phyloP scores from a whole-genome alignment of 2,888 invertebrate genomes.

The Hemaris fuciformis region DNA sequence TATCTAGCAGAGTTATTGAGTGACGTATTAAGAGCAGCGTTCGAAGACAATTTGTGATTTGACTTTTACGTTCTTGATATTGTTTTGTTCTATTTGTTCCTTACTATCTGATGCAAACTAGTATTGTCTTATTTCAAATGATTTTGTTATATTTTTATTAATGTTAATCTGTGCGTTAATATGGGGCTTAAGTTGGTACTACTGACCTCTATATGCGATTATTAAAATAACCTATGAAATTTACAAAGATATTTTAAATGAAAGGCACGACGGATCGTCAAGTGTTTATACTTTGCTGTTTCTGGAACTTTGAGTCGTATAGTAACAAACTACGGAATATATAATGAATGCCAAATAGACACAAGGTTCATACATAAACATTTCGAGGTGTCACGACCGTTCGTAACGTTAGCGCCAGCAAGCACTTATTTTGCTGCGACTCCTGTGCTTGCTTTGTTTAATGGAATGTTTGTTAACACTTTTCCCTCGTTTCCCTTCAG shows the following conservation, averaged over 20 bases:
- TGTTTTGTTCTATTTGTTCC: neutral
- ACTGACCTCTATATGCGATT: no score
- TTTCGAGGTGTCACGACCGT: neutral
- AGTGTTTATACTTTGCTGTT: neutral
- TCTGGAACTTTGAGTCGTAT: neutral
- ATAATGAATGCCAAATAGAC: neutral
- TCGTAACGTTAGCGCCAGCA: neutral
- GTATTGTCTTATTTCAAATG: neutral
- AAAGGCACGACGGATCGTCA: no score
- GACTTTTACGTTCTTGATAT: neutral
- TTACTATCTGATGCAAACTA: neutral
- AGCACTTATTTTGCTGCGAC: constrained; percentile 30
- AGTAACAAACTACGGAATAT: neutral
- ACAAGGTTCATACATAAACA: neutral
- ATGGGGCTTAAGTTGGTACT: no score
- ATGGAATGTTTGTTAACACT: constrained; percentile 54
- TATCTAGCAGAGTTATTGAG: constrained; percentile 8
- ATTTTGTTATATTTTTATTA: no score
- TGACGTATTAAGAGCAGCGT: neutral
- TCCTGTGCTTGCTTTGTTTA: constrained; percentile 34
- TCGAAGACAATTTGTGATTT: neutral
- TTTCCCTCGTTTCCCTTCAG: constrained; percentile 37
- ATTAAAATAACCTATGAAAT: no score
- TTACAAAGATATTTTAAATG: no score
- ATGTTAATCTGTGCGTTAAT: no score